Conservation (phyloP, 1,140 invertebrate species). For the Drosophila sechellia region DNA sequence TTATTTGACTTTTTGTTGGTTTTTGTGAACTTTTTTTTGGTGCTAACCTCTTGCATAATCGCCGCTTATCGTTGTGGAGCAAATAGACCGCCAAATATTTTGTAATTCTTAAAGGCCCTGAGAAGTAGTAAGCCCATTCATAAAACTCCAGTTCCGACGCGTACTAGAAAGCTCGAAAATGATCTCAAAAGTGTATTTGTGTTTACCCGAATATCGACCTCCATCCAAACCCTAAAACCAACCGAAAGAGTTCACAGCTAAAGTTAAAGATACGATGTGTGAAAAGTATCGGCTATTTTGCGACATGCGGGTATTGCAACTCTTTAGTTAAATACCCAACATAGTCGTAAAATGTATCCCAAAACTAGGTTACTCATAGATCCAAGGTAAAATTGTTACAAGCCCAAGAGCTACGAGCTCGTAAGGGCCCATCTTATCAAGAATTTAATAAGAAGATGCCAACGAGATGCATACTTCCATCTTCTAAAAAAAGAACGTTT, state of each 20-base stretch:
- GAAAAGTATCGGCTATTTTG: slow-evolving; percentile 59
- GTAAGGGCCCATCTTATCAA: not conserved
- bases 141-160: slow-evolving; percentile 20
- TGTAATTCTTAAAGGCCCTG: slow-evolving; percentile 38
- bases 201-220: slow-evolving; percentile 30
- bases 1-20: slow-evolving; percentile 15
- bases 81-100: slow-evolving; percentile 17
- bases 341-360: slow-evolving; percentile 51
- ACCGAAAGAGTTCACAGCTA: slow-evolving; percentile 15
- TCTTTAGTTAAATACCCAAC: slow-evolving; percentile 57
- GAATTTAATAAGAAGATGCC: not conserved
- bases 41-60: slow-evolving; percentile 32
- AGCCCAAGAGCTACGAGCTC: not conserved
- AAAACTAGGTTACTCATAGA: slow-evolving; percentile 61
- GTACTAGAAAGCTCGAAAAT: slow-evolving; percentile 19
- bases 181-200: slow-evolving; percentile 37
- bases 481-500: not conserved
- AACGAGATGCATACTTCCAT: not conserved
- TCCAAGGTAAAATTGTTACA: slow-evolving; percentile 38
- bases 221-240: slow-evolving; percentile 15
- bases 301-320: slow-evolving; percentile 67
- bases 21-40: slow-evolving; percentile 1
- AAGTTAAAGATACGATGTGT: slow-evolving; percentile 48
- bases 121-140: slow-evolving; percentile 54
- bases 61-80: not conserved